Conservation (phyloP, 2,888 invertebrate species). For the Cataglyphis livida region DNA sequence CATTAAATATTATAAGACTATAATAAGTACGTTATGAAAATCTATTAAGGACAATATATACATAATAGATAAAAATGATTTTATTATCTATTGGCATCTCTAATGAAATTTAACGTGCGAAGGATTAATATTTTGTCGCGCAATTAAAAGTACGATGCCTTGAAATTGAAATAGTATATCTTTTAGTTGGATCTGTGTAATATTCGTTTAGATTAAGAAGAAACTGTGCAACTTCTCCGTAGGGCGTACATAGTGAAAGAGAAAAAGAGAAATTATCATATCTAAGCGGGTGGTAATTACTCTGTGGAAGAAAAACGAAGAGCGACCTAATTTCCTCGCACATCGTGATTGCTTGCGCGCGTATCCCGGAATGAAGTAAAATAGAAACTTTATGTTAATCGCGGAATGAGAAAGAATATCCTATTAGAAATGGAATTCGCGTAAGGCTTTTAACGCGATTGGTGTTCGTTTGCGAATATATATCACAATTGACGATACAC, state of each 20-base stretch:
- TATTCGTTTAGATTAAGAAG: not conserved
- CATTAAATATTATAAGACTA: conserved; percentile 14
- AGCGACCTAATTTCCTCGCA: conserved; percentile 19
- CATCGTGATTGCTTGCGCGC: conserved; percentile 32
- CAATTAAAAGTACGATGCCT: not conserved
- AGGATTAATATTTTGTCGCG: not conserved
- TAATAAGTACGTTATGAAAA: conserved; percentile 21
- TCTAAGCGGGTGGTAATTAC: conserved; percentile 25
- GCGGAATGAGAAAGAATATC: conserved; percentile 39
- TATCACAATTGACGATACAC: conserved; percentile 44
- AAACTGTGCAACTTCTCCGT: not conserved
- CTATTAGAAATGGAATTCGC: conserved; percentile 34
- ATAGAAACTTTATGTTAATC: conserved; percentile 25
- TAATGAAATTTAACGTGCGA: not conserved
- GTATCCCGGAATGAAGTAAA: conserved; percentile 19
- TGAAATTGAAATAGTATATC: conserved; percentile 2
- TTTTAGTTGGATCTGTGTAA: not conserved
- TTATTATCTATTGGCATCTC: not conserved
- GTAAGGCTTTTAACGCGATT: conserved; percentile 47
- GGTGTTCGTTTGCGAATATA: conserved; percentile 26
- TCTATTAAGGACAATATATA: not conserved
- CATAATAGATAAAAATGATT: not conserved
- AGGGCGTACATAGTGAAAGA: conserved; percentile 34
- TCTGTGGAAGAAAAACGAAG: conserved; percentile 16
- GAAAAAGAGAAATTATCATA: conserved; percentile 20